These are phyloP conservation scores for Entomyzon cyanotis DNA, from an alignment of 2,113 vertebrate genomes.

Conservation along the genomic window DNA sequence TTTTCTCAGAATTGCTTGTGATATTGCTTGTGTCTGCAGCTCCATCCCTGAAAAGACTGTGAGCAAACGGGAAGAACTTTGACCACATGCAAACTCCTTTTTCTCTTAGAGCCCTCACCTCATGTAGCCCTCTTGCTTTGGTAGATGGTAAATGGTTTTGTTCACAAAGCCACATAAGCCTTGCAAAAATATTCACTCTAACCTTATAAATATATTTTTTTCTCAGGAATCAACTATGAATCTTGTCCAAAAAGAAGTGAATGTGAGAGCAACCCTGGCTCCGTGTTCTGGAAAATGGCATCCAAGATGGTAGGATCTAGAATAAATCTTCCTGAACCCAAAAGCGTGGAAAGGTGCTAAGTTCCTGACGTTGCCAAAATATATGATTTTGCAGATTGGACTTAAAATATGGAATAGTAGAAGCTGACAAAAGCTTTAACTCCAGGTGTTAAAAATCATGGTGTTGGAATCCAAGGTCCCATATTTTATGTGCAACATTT, in stretches of 20 bases:
- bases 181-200: neutral
- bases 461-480: neutral
- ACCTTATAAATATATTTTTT: constrained; percentile 28
- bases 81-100: neutral
- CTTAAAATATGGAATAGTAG: neutral
- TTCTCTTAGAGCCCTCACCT: neutral
- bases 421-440: neutral
- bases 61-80: neutral
- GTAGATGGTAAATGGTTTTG: neutral
- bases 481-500: neutral
- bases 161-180: neutral
- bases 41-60: neutral
- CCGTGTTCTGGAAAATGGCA: constrained; percentile 72
- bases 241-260: constrained; percentile 74
- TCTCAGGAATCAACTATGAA: constrained; percentile 70
- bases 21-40: neutral
- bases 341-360: neutral
- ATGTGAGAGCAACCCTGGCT: constrained; percentile 57
- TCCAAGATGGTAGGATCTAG: constrained; percentile 72
- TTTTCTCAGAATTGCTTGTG: neutral
- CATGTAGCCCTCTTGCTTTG: neutral
- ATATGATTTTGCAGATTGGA: neutral
- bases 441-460: neutral
- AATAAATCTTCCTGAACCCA: neutral
- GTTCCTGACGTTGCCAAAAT: neutral